Conservation (phyloP, 1,140 invertebrate species). For the Sitobion miscanthi region DNA sequence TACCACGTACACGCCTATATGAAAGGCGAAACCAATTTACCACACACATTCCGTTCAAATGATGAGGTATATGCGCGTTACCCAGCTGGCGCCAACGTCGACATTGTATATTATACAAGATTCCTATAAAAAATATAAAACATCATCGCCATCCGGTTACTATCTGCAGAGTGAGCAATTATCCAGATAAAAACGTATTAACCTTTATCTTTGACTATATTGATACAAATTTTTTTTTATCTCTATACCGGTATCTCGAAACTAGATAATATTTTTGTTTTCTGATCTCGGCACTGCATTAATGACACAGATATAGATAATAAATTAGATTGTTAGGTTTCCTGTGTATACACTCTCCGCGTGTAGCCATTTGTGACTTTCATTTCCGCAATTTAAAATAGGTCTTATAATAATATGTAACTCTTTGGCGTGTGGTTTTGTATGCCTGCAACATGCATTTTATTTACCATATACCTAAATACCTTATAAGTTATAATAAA, state of each 20-base stretch:
- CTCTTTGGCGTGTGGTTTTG: neutral
- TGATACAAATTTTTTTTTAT: neutral
- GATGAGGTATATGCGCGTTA: too few relatives aligned
- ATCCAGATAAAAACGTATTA: neutral
- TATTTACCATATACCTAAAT: neutral
- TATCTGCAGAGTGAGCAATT: neutral
- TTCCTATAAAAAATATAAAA: neutral
- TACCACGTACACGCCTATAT: too few relatives aligned
- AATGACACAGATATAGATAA: slow-evolving; percentile 1
- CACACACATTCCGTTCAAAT: too few relatives aligned
- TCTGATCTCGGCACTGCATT: neutral
- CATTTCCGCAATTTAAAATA: slow-evolving; percentile 2
- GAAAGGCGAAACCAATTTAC: too few relatives aligned
- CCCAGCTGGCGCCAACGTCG: too few relatives aligned
- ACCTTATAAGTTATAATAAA: neutral
- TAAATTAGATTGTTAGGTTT: neutral
- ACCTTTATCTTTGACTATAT: neutral
- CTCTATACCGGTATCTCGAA: neutral
- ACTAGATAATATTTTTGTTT: neutral
- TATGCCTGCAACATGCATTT: neutral
- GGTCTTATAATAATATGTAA: neutral
- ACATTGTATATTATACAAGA: too few relatives aligned
- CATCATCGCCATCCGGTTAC: neutral
- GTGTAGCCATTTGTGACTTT: neutral
- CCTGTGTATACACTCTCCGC: neutral